These are phyloP conservation scores for Agonopterix subpropinquella DNA, from an alignment of 2,888 invertebrate species.

Conservation along the genomic window DNA sequence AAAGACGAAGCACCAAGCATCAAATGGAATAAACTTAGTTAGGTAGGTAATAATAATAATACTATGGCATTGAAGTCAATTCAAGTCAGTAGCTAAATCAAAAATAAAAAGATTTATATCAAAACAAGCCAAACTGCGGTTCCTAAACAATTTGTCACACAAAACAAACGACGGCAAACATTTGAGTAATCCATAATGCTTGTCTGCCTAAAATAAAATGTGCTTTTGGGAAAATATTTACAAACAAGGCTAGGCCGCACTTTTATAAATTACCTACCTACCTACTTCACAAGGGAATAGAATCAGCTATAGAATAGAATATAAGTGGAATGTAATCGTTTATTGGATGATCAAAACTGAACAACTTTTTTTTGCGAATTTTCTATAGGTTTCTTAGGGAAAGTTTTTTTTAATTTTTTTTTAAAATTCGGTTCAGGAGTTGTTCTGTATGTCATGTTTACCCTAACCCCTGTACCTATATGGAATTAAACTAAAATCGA, in stretches of 20 bases:
- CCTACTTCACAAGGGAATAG: neutral
- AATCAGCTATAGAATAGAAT: neutral
- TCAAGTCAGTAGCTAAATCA: conserved; percentile 9
- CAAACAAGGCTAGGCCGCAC: conserved; percentile 7
- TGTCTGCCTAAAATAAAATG: conserved; percentile 1
- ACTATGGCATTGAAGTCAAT: neutral
- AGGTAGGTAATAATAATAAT: no score
- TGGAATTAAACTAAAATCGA: no score
- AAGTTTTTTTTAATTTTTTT: no score
- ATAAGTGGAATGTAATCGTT: neutral
- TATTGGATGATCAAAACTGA: no score
- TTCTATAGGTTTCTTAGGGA: no score
- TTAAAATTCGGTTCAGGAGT: no score
- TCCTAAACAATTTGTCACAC: conserved; percentile 4
- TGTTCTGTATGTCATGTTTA: no score
- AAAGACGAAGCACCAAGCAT: no score
- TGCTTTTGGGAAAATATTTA: conserved; percentile 10
- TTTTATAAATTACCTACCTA: neutral
- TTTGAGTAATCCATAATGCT: conserved; percentile 30
- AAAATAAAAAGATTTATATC: conserved; percentile 28
- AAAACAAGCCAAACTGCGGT: neutral
- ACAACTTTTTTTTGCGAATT: no score
- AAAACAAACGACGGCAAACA: conserved; percentile 17
- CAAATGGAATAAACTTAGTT: no score
- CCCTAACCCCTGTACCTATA: no score